These are phyloP conservation scores for Aleiodes alternator DNA, from an alignment of 2,888 invertebrate genomes.

Conservation along the genomic window DNA sequence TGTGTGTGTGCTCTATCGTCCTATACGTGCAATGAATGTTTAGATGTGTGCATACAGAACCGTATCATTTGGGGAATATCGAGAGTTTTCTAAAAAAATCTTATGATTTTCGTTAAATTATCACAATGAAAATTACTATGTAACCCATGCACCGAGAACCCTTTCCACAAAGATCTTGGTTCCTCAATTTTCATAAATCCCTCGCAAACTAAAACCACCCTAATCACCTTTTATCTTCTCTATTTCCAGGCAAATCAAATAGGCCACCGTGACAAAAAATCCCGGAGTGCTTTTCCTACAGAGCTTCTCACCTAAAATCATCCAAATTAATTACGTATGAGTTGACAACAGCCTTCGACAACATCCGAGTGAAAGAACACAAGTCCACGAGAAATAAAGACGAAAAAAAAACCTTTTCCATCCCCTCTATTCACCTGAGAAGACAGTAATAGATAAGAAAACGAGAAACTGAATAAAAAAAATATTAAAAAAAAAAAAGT, in stretches of 20 bases:
- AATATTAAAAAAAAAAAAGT: too few relatives aligned
- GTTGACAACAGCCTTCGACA: constrained; percentile 7
- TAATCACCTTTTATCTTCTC: neutral
- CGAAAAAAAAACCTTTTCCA: neutral
- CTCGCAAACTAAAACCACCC: too few relatives aligned
- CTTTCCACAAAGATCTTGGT: too few relatives aligned
- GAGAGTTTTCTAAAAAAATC: too few relatives aligned
- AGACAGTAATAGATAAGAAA: neutral
- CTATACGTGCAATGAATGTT: too few relatives aligned
- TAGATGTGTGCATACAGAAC: too few relatives aligned
- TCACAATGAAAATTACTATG: too few relatives aligned
- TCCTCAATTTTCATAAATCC: too few relatives aligned
- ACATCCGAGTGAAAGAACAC: constrained; percentile 16
- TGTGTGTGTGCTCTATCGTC: too few relatives aligned
- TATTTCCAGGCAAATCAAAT: constrained; percentile 21
- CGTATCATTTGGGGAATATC: too few relatives aligned
- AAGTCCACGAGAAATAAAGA: neutral
- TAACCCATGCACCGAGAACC: too few relatives aligned
- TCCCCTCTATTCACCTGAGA: neutral
- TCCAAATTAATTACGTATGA: constrained; percentile 3
- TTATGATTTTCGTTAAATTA: too few relatives aligned
- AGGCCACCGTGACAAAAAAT: constrained; percentile 9
- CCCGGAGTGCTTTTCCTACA: neutral
- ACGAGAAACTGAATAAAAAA: neutral
- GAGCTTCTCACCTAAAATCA: neutral